These are phyloP conservation scores for Sterrhoptilus dennistouni DNA, from an alignment of 2,113 vertebrate species.

Conservation along the genomic window DNA sequence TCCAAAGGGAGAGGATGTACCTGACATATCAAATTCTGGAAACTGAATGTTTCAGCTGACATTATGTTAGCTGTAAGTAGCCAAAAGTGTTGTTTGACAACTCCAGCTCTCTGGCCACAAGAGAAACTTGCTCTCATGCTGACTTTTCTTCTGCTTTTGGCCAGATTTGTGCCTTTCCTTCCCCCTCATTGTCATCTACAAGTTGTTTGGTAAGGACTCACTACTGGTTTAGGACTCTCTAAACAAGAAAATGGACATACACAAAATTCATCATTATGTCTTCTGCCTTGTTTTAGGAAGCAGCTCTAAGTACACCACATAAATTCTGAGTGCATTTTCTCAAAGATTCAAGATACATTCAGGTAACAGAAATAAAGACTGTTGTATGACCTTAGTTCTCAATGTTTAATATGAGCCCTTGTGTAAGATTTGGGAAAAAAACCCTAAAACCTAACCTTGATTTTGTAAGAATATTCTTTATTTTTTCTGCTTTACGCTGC, in stretches of 20 bases:
- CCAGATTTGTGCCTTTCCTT: background rate
- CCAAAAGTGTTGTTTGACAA: background rate
- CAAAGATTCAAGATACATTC: background rate
- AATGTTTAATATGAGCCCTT: background rate
- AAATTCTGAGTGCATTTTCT: background rate
- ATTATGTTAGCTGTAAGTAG: background rate
- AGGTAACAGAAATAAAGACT: background rate
- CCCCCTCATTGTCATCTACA: background rate
- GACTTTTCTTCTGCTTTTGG: background rate
- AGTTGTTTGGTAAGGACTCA: background rate
- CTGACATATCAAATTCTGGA: background rate
- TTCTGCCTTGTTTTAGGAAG: background rate
- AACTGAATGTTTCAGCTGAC: background rate
- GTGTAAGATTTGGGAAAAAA: background rate
- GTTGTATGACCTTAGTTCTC: background rate
- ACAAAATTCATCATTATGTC: background rate
- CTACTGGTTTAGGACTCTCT: background rate
- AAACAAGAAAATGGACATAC: background rate
- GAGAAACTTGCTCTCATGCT: background rate
- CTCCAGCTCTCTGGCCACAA: background rate
- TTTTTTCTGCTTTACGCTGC: constrained; percentile 91
- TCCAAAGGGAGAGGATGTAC: background rate
- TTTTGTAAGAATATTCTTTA: constrained; percentile 91
- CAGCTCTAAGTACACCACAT: background rate
- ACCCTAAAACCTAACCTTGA: constrained; percentile 81